Conservation (phyloP, 2,888 invertebrate genomes). For the Rhogogaster chlorosoma region DNA sequence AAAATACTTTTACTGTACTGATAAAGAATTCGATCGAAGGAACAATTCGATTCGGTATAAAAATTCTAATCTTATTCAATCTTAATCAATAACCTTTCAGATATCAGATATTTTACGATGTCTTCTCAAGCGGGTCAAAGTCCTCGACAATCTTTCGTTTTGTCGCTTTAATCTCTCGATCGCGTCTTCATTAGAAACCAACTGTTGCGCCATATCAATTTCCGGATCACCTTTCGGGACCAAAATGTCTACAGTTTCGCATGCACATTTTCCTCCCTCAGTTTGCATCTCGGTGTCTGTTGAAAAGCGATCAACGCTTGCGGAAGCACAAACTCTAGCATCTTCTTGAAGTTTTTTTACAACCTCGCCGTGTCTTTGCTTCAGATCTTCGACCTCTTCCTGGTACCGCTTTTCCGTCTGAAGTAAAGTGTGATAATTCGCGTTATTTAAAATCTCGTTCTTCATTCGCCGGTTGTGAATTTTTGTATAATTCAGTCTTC, state of each 20-base stretch:
- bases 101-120: constrained; percentile 48
- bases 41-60: background rate
- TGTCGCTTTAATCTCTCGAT: constrained; percentile 62
- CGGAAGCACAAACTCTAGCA: background rate
- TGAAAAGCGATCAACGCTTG: background rate
- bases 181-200: constrained; percentile 61
- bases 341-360: constrained; percentile 26
- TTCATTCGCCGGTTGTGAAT: background rate
- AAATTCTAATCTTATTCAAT: background rate
- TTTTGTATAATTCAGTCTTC: background rate
- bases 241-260: background rate
- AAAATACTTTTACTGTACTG: background rate
- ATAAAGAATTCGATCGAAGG: constrained; percentile 14
- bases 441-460: background rate
- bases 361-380: background rate
- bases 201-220: constrained; percentile 63
- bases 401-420: background rate
- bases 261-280: constrained; percentile 36
- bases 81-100: background rate
- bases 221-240: constrained; percentile 60
- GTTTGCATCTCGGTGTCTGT: constrained; percentile 39
- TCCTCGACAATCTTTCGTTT: constrained; percentile 62
- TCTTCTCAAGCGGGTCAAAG: constrained; percentile 53
- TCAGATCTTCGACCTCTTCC: constrained; percentile 14
- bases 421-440: background rate